Percentiles rank a stretch among this genome's conserved stretches.
phyloP scores from a whole-genome alignment of 2,888 invertebrate genomes.

The Chalcosyrphus nemorum region DNA sequence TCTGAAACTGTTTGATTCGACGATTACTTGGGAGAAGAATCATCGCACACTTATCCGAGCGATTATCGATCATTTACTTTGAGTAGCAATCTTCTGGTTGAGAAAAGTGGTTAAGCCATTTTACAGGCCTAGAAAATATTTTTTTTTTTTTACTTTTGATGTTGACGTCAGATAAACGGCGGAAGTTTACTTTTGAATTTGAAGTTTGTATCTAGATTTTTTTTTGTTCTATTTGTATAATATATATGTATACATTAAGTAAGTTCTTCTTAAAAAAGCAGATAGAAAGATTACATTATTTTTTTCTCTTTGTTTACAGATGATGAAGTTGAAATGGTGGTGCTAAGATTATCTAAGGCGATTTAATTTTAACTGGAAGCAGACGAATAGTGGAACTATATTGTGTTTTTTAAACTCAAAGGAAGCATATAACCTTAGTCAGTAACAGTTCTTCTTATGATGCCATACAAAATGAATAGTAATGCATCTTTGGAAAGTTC shows the following conservation, averaged over 20 bases:
- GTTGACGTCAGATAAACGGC: slow-evolving; percentile 34
- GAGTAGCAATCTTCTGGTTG: slow-evolving; percentile 15
- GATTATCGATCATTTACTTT: slow-evolving; percentile 52
- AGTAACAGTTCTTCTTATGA: slow-evolving; percentile 45
- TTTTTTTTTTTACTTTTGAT: too few relatives aligned
- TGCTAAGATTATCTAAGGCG: slow-evolving; percentile 13
- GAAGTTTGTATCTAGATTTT: slow-evolving; percentile 1
- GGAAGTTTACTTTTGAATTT: slow-evolving; percentile 29
- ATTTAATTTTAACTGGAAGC: slow-evolving; percentile 2
- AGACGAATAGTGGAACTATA: background rate
- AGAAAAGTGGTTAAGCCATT: background rate
- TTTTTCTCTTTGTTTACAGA: slow-evolving; percentile 16
- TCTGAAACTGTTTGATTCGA: slow-evolving; percentile 45
- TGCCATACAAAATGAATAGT: slow-evolving; percentile 76
- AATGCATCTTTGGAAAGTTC: slow-evolving; percentile 79
- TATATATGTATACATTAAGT: background rate
- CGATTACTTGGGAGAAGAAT: slow-evolving; percentile 35
- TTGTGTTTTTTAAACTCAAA: background rate
- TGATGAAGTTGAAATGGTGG: slow-evolving; percentile 42
- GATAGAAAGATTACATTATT: background rate
- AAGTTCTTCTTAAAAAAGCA: too few relatives aligned
- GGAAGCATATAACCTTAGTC: background rate
- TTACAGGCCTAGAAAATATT: slow-evolving; percentile 1
- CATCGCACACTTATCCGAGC: slow-evolving; percentile 39
- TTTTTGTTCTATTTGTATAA: background rate